phyloP scores from a whole-genome alignment of 2,888 invertebrate species.

The Lycocerus yunnanus region DNA sequence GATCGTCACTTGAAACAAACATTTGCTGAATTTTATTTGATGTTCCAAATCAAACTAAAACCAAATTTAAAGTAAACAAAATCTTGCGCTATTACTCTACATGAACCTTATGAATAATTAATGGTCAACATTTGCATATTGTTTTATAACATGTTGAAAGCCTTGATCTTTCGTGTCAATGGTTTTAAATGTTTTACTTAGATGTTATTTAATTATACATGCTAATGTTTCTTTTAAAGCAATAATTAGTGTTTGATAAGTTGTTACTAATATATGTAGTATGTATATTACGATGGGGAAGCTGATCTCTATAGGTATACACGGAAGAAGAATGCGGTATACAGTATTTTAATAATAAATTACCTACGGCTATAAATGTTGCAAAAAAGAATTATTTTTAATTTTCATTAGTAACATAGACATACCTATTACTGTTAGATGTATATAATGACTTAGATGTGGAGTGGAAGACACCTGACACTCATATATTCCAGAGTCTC shows the following conservation, averaged over 20 bases:
- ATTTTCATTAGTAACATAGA: conserved; percentile 38
- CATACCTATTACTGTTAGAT: conserved; percentile 90
- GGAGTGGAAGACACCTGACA: conserved; percentile 94
- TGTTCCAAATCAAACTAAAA: conserved; percentile 1
- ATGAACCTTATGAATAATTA: conserved; percentile 2
- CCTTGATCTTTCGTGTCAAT: background rate
- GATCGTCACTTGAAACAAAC: background rate
- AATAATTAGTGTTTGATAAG: background rate
- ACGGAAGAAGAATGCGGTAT: no score
- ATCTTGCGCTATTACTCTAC: conserved; percentile 4
- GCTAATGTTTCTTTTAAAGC: background rate
- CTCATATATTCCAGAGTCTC: conserved; percentile 90
- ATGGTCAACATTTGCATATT: conserved; percentile 5
- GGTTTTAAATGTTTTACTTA: background rate
- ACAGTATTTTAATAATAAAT: no score
- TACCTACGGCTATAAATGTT: no score
- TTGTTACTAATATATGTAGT: background rate
- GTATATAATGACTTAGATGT: conserved; percentile 90
- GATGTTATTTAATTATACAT: background rate
- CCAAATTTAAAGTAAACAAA: conserved; percentile 1
- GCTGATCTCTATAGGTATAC: no score
- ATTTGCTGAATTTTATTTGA: conserved; percentile 2
- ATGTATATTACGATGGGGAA: background rate
- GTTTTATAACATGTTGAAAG: conserved; percentile 1
- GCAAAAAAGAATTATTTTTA: no score